These are phyloP conservation scores for Neopipo cinnamomea DNA, from an alignment of 2,113 vertebrate species.

Conservation along the genomic window DNA sequence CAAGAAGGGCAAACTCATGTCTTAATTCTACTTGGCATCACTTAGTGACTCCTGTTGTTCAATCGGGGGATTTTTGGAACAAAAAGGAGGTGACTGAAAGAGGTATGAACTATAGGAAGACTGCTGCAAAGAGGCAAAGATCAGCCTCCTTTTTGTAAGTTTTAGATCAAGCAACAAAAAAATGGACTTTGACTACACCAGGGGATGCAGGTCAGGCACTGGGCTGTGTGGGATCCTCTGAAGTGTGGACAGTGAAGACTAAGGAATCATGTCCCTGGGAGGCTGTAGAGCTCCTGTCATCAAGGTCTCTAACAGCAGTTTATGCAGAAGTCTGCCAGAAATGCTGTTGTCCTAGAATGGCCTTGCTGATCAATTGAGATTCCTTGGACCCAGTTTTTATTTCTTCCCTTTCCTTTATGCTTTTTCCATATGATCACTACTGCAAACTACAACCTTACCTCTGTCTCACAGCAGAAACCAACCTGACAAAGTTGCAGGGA, in stretches of 20 bases:
- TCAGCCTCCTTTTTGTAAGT: fast-evolving
- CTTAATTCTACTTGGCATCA: background rate
- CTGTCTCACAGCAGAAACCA: background rate
- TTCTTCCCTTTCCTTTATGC: background rate
- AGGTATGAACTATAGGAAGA: background rate
- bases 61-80: background rate
- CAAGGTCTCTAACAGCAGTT: background rate
- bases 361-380: background rate
- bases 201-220: background rate
- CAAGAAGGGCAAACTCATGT: background rate
- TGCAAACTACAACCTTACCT: background rate
- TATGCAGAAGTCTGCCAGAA: background rate
- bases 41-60: background rate
- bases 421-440: background rate
- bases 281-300: background rate
- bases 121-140: background rate
- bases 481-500: background rate
- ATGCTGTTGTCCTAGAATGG: background rate
- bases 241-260: background rate
- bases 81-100: background rate
- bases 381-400: background rate
- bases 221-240: background rate
- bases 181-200: background rate
- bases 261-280: background rate
- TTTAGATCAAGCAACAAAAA: background rate